Conservation (phyloP, 1,140 invertebrate genomes). For the Oreohelix idahoensis region DNA sequence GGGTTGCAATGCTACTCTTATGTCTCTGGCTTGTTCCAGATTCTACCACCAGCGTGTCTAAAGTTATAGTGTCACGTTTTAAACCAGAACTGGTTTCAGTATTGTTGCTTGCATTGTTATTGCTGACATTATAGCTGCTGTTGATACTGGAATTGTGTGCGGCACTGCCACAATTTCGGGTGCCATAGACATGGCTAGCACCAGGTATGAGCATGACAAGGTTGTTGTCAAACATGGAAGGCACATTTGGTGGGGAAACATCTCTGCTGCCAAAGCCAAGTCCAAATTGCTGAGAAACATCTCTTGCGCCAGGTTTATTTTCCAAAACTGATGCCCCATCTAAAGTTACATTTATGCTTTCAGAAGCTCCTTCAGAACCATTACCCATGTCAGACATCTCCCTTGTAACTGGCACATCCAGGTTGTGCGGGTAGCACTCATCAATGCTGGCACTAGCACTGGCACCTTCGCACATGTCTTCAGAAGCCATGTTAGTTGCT, state of each 20-base stretch:
- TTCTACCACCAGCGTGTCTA: neutral
- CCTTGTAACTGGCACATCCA: neutral
- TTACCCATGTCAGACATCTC: neutral
- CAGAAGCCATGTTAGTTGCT: neutral
- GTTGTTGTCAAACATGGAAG: neutral
- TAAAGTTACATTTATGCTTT: neutral
- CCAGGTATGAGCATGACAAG: neutral
- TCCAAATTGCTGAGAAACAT: neutral
- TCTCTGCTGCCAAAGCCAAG: neutral
- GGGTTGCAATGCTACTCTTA: constrained; percentile 24
- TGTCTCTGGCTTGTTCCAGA: neutral
- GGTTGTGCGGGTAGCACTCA: neutral
- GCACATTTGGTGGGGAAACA: neutral
- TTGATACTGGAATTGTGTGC: neutral
- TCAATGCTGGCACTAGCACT: neutral
- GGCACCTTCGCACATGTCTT: neutral
- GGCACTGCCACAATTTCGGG: neutral
- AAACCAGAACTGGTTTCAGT: neutral
- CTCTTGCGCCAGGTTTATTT: neutral
- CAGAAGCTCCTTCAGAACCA: neutral
- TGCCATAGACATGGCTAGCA: neutral
- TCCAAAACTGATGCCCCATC: neutral
- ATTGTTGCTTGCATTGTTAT: neutral
- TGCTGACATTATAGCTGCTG: neutral
- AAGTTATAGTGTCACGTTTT: neutral